Base-by-base conservation (phyloP, 1,140 invertebrate genomes). In the Drosophila ficusphila region DNA sequence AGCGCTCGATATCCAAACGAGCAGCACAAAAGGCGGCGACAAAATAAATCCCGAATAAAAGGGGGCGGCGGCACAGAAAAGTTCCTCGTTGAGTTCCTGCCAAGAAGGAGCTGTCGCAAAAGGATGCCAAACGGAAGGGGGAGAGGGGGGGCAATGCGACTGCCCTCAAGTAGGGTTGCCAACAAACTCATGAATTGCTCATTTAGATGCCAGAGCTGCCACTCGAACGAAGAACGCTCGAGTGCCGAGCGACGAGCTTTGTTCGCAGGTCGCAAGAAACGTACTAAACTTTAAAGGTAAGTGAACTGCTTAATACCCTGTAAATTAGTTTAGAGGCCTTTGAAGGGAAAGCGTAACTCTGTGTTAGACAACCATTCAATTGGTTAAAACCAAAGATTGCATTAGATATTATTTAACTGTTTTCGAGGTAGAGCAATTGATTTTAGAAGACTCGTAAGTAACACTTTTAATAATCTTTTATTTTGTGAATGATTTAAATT, bases 101-200 rank as follows among this genome's bases (percentile, higher is more conserved):
- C 23, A 53, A 33, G 29, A 29, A 38, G 51, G 38, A 47, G 25
- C 64, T 47, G 47, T 16, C 42, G 19, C 29, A 60, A 68, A 68
- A 68, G 48, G 54, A 85, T 52, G 47, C 54, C 25, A 29, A 67
- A 52, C 60, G 51, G 14, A 29, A 19, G n/a, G 16, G 46, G 18
- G 16, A 4, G 25, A 21, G 16, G 12, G 8, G 11, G 38, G 14
- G 44, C 18, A 21, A 11, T 31, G 58, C 46, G 53, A n/a, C 31
- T 29, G 33, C 46, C 51, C 65, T 86, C 62, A 76, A 85, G 78
- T 76, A 83, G 77, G 77, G 77, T 78, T 88, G 77, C 81, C 82
- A 88, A 88, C 79, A 85, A 68, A 72, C 69, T 61, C 82, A 82
- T 88, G 82, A 88, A 88, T 88, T 88, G 82, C 82, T 88, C 82